A percentile compares a stretch with the other conserved stretches of the same genome.
phyloP scores from a whole-genome alignment of 2,113 vertebrate species.

The Prochilodus magdalenae region DNA sequence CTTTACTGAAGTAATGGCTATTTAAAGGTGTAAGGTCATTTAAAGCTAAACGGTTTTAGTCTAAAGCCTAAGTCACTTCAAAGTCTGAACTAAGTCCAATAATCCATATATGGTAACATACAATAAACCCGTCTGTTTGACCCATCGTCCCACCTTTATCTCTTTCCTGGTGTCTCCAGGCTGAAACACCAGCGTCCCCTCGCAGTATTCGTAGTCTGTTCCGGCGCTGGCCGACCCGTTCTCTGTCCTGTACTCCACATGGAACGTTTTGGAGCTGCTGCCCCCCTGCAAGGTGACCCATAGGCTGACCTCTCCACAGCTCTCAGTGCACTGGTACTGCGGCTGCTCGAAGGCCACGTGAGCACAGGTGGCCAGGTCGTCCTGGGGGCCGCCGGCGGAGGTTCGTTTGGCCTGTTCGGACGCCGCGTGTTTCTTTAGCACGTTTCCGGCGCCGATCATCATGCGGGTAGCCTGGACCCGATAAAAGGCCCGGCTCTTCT shows the following conservation, averaged over 20 bases:
- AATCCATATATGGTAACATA: too few relatives aligned
- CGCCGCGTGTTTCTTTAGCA: constrained; percentile 85
- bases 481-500: constrained; percentile 95
- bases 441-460: constrained; percentile 92
- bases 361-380: constrained; percentile 75
- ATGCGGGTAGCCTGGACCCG: constrained; percentile 90
- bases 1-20: too few relatives aligned
- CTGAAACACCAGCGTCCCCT: constrained; percentile 75
- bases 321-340: constrained; percentile 92
- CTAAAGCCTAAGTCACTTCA: too few relatives aligned
- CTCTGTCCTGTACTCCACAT: constrained; percentile 92
- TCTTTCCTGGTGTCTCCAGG: constrained; percentile 75
- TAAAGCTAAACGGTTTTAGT: too few relatives aligned
- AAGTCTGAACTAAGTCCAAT: too few relatives aligned
- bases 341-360: constrained; percentile 87
- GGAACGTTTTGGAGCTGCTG: constrained; percentile 84
- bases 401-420: constrained; percentile 75
- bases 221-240: constrained; percentile 94
- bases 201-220: constrained; percentile 84
- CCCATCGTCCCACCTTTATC: constrained; percentile 70
- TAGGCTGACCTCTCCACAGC: constrained; percentile 84
- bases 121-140: not conserved
- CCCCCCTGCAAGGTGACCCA: constrained; percentile 80
- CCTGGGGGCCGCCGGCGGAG: constrained; percentile 32
- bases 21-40: too few relatives aligned